Percentiles rank a stretch among this genome's conserved stretches.
Conservation (phyloP, 1,140 invertebrate species). For the Psix sp. region DNA sequence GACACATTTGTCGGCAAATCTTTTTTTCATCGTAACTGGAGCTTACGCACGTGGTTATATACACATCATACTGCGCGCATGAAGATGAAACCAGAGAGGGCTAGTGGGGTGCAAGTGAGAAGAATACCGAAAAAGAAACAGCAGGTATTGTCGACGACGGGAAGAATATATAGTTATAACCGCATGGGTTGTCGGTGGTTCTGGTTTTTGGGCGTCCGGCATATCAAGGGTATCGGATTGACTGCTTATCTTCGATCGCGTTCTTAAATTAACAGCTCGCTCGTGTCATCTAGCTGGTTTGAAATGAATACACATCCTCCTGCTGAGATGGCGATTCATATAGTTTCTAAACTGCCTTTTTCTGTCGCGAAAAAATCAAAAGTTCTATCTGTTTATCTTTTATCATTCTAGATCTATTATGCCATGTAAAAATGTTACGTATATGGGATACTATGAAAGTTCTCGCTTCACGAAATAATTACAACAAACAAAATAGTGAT, state of each 20-base stretch:
- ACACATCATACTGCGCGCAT: constrained; percentile 4
- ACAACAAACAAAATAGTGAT: neutral
- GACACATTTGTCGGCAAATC: constrained; percentile 18
- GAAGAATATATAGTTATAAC: constrained; percentile 54
- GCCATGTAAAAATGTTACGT: neutral
- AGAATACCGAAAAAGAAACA: constrained; percentile 15
- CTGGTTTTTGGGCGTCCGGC: constrained; percentile 59
- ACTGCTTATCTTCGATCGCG: constrained; percentile 60
- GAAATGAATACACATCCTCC: constrained; percentile 53
- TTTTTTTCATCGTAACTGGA: constrained; percentile 51
- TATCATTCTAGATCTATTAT: constrained; percentile 34
- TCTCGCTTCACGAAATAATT: constrained; percentile 28
- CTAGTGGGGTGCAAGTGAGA: constrained; percentile 18
- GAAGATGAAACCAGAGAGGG: constrained; percentile 16
- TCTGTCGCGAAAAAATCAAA: too few species aligned
- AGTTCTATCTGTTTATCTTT: constrained; percentile 29
- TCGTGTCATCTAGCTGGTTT: constrained; percentile 57
- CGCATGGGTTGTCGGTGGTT: constrained; percentile 39
- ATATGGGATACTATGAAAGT: neutral
- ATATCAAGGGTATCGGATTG: constrained; percentile 61
- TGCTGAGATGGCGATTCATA: constrained; percentile 54
- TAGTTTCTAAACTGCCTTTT: constrained; percentile 33
- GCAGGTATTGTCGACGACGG: constrained; percentile 45
- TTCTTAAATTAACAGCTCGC: constrained; percentile 57
- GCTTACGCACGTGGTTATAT: constrained; percentile 49